Evolutionary conservation across 2,797 vertebrate genomes (phyloP).

Genomic region (Chrysocyon brachyurus): DNA sequence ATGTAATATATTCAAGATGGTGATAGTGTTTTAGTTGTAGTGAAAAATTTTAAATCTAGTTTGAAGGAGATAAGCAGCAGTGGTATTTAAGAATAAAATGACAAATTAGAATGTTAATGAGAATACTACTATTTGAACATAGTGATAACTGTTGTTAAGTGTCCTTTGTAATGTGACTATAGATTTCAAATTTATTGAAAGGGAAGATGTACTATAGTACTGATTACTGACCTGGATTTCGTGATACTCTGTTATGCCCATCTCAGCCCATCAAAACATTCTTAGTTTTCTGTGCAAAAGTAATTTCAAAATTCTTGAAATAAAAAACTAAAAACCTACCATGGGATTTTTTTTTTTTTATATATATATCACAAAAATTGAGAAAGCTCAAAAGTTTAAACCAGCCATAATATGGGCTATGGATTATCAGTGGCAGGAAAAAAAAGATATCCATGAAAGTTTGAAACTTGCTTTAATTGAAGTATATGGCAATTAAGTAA

Average conservation of each 20-base stretch:
- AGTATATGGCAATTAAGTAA: not conserved
- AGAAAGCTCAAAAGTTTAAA: not conserved
- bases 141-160: not conserved
- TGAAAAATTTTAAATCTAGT: not conserved
- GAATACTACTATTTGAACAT: not conserved
- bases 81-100: not conserved
- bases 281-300: not conserved
- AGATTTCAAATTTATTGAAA: not conserved
- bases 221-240: not conserved
- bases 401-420: not conserved
- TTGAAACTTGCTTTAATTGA: not conserved
- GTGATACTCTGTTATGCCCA: not conserved
- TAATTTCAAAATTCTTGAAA: constrained; percentile 42
- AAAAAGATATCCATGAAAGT: not conserved
- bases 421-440: not conserved
- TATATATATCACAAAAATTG: not conserved
- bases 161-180: not conserved
- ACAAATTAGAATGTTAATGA: not conserved
- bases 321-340: not conserved
- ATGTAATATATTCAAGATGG: not conserved
- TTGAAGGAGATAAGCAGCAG: not conserved
- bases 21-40: not conserved
- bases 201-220: not conserved
- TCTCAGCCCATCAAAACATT: not conserved
- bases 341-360: not conserved